These are phyloP conservation scores for Garra rufa DNA, from an alignment of 2,113 vertebrate species.

Conservation along the genomic window DNA sequence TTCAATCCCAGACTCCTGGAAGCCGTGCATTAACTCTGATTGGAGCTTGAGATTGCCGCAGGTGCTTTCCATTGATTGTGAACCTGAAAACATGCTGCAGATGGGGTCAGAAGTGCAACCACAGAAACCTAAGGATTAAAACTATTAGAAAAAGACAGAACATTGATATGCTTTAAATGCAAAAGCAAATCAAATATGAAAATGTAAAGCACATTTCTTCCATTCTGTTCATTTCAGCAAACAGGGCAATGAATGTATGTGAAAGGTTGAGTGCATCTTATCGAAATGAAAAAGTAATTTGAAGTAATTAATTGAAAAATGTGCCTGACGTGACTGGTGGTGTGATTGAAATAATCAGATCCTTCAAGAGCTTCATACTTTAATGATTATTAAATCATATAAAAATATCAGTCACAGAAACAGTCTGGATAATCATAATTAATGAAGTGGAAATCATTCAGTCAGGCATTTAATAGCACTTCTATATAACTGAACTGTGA, in stretches of 20 bases:
- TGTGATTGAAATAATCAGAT: slow-evolving; percentile 17
- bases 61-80: neutral
- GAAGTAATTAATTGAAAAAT: slow-evolving; percentile 2
- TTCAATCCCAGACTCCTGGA: neutral
- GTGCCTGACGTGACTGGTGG: neutral
- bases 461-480: slow-evolving; percentile 28
- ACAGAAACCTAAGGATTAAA: neutral
- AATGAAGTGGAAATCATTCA: slow-evolving; percentile 19
- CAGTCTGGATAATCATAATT: slow-evolving; percentile 11
- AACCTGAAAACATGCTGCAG: neutral
- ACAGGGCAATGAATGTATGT: neutral
- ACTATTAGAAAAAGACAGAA: neutral
- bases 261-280: slow-evolving; percentile 12
- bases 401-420: slow-evolving; percentile 23
- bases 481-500: neutral
- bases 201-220: neutral
- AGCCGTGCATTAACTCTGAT: neutral
- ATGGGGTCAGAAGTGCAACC: neutral
- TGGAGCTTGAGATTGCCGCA: neutral
- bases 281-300: neutral
- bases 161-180: neutral
- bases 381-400: slow-evolving; percentile 26
- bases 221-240: neutral
- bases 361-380: slow-evolving; percentile 17
- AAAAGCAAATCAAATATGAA: neutral